Percentiles rank a stretch among this genome's conserved stretches.
phyloP scores from a whole-genome alignment of 2,888 invertebrate species.

The Synanthedon myopaeformis region DNA sequence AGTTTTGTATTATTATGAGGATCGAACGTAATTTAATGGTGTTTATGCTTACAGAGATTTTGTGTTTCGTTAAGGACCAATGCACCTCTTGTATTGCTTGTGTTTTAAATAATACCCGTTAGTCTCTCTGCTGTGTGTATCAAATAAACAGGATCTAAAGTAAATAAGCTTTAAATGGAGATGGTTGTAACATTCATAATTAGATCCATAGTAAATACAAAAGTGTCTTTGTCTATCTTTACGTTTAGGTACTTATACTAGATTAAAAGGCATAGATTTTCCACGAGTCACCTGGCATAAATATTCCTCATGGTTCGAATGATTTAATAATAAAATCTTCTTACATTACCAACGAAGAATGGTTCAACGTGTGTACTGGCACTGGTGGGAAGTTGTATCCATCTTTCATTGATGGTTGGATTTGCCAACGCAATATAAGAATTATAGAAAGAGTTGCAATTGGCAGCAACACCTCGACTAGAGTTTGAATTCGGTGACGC shows the following conservation, averaged over 20 bases:
- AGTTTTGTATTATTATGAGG: neutral
- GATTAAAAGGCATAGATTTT: too few species aligned
- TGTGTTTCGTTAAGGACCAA: neutral
- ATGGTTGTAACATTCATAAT: too few species aligned
- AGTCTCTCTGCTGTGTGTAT: too few species aligned
- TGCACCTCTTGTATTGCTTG: too few species aligned
- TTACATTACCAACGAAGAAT: slow-evolving; percentile 33
- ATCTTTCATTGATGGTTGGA: slow-evolving; percentile 59
- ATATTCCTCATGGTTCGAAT: too few species aligned
- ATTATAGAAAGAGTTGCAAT: slow-evolving; percentile 75
- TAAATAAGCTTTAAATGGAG: too few species aligned
- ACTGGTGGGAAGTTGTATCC: slow-evolving; percentile 29
- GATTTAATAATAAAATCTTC: slow-evolving; percentile 12
- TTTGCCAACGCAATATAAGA: slow-evolving; percentile 76
- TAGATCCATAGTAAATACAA: too few species aligned
- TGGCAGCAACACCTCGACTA: slow-evolving; percentile 76
- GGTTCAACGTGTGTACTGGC: slow-evolving; percentile 30
- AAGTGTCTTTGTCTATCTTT: too few species aligned
- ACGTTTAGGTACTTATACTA: too few species aligned
- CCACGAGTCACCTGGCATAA: neutral
- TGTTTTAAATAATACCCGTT: too few species aligned
- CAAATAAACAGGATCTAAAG: too few species aligned
- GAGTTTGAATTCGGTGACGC: slow-evolving; percentile 76
- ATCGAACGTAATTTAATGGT: neutral
- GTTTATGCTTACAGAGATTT: neutral